Base-by-base conservation (phyloP, 2,113 vertebrate species). In the Danionella cerebrum region DNA sequence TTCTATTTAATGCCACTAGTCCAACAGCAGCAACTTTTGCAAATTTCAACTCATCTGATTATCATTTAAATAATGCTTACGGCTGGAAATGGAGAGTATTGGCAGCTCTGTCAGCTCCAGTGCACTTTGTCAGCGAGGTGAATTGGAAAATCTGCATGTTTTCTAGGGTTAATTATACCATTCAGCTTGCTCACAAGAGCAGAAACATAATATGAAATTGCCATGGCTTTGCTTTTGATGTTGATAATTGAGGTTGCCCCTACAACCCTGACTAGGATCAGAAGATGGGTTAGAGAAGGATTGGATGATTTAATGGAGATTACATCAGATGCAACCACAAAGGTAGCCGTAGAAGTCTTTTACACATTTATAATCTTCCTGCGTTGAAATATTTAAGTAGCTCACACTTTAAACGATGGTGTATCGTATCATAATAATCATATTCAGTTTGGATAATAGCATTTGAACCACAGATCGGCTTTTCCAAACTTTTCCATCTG, bases 41-140 rank as follows among this genome's bases (percentile, higher is more conserved):
- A 27, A 35, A 5, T 35, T 21, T 54, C 5, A 8, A 13, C 31
- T 35, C n/a, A n/a, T n/a, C 18, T 55, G 18, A 22, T n/a, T 36
- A 31, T 11, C 16, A 45, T 60, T 60, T 21, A 60, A 60, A 45
- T 60, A 60, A 8, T 60, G 39, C 39, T 60, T 44, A 21, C 6
- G 3, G 2, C 10, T 19, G 24, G 10, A n/a, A 13, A 8, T 60
- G 25, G 39, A 25, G 1, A 38, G 44, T 29, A 42, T 60, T 18
- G 10, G 55, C 38, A 59, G 38, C 8, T 24, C 8, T 7, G n/a
- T 29, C 57, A 31, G 39, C 39, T 13, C 5, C n/a, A 7, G 8
- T 13, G 39, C 10, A 42, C 22, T 44, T 29, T 42, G n/a, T 41
- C 21, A 27, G 55, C n/a, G 16, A 59, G 42, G 2, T 59, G 57